Percentiles rank a stretch among this genome's conserved stretches.
Evolutionary conservation across 2,888 invertebrate species (phyloP).

Genomic region (Gasteruption jaculator): DNA sequence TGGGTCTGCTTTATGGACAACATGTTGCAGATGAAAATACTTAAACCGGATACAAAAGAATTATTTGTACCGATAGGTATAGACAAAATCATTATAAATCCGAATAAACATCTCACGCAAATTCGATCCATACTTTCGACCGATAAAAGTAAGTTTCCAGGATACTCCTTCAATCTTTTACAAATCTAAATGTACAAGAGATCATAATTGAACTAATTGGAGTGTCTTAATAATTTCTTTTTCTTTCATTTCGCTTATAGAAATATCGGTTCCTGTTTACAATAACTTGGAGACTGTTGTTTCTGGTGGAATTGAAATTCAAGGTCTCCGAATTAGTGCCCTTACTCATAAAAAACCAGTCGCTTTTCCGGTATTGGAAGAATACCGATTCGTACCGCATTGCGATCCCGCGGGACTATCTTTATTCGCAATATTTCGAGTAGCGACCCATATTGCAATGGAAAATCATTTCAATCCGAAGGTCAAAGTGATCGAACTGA

Average conservation of each 20-base stretch:
- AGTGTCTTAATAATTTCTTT: background rate
- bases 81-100: background rate
- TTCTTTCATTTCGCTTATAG: conserved; percentile 25
- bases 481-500: conserved; percentile 34
- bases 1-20: background rate
- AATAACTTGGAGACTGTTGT: conserved; percentile 43
- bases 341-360: conserved; percentile 53
- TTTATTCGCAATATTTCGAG: conserved; percentile 27
- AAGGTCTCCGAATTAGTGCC: conserved; percentile 55
- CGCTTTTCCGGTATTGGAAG: conserved; percentile 53
- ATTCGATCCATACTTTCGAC: conserved; percentile 17
- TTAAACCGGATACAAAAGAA: background rate
- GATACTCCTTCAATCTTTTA: too few relatives aligned
- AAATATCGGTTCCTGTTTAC: conserved; percentile 40
- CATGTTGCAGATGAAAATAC: background rate
- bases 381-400: conserved; percentile 54
- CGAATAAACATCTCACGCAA: conserved; percentile 1
- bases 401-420: conserved; percentile 20
- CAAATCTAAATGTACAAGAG: too few relatives aligned
- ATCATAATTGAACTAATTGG: background rate
- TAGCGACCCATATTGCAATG: conserved; percentile 50
- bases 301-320: conserved; percentile 56
- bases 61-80: background rate
- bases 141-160: conserved; percentile 24
- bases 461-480: conserved; percentile 48